Conservation (phyloP, 2,113 vertebrate species). For the Nansenia antarctica region DNA sequence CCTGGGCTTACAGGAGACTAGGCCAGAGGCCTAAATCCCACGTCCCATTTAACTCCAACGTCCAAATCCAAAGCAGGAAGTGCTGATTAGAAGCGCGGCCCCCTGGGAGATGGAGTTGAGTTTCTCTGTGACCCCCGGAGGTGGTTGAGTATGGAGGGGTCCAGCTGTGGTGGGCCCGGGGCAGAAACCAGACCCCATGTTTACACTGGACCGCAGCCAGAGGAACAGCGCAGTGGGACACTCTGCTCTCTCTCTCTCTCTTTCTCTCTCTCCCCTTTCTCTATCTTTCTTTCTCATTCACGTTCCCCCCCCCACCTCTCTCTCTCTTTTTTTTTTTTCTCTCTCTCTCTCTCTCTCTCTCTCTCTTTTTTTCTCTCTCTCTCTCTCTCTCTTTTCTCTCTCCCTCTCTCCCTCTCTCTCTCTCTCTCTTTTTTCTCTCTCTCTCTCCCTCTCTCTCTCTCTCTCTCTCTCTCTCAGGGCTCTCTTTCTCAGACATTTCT, state of each 20-base stretch:
- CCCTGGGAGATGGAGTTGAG: conserved; percentile 60
- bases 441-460: background rate
- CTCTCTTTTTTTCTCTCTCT: conserved; percentile 21
- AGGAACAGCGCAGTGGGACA: conserved; percentile 42
- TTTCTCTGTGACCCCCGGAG: conserved; percentile 52
- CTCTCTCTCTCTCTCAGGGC: background rate
- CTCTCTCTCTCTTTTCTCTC: conserved; percentile 4
- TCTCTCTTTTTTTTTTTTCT: background rate
- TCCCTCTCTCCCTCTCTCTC: conserved; percentile 2
- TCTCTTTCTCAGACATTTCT: conserved; percentile 5
- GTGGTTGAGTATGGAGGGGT: conserved; percentile 53
- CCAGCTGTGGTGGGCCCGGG: conserved; percentile 50
- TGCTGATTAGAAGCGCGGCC: conserved; percentile 57
- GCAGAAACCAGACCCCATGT: conserved; percentile 68
- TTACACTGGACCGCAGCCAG: conserved; percentile 59
- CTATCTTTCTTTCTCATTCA: conserved; percentile 35
- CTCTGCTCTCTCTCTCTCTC: conserved; percentile 26
- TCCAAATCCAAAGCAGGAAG: conserved; percentile 60
- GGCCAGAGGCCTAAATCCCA: conserved; percentile 38
- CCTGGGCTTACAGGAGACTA: background rate
- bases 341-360: conserved; percentile 8
- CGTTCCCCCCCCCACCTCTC: conserved; percentile 24
- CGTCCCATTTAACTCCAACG: conserved; percentile 46
- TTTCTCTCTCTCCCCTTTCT: conserved; percentile 39
- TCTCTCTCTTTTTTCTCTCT: background rate